These are phyloP conservation scores for Trachelipus rathkii DNA, from an alignment of 1,140 invertebrate genomes.

Conservation along the genomic window DNA sequence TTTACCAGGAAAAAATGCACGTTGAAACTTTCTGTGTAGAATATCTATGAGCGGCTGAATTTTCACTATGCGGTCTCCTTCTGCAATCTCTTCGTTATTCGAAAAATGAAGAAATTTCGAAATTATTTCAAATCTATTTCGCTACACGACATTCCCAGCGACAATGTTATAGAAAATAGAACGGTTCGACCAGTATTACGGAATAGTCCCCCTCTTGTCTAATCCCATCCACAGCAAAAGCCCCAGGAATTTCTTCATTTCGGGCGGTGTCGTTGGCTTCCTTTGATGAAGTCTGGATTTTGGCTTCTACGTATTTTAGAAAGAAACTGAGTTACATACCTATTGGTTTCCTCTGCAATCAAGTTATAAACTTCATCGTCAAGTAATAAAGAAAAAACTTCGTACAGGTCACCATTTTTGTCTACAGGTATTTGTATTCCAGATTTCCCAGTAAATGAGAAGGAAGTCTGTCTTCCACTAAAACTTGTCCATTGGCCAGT, in stretches of 20 bases:
- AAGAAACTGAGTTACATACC: conserved; percentile 25
- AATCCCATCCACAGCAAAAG: conserved; percentile 29
- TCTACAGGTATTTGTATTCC: neutral
- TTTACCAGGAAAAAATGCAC: conserved; percentile 29
- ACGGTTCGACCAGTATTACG: conserved; percentile 29
- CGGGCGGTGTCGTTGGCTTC: conserved; percentile 18
- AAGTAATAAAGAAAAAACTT: conserved; percentile 1
- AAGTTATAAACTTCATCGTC: conserved; percentile 23
- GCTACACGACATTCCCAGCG: conserved; percentile 24
- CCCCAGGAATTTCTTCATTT: conserved; percentile 30
- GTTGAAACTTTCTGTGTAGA: conserved; percentile 29
- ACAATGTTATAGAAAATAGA: conserved; percentile 19
- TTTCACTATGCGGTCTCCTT: conserved; percentile 32
- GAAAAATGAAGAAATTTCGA: conserved; percentile 32
- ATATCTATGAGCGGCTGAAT: conserved; percentile 23
- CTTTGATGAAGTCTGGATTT: conserved; percentile 27
- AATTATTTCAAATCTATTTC: conserved; percentile 32
- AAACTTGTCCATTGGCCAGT: neutral
- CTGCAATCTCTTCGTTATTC: conserved; percentile 23
- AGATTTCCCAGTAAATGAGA: neutral
- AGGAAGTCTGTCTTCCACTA: neutral
- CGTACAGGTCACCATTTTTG: neutral
- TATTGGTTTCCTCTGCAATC: conserved; percentile 31
- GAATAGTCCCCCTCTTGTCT: conserved; percentile 22
- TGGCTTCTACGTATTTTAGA: conserved; percentile 21